Evolutionary conservation across 2,797 vertebrate species (phyloP).

Genomic region (Zenarchopterus dispar): DNA sequence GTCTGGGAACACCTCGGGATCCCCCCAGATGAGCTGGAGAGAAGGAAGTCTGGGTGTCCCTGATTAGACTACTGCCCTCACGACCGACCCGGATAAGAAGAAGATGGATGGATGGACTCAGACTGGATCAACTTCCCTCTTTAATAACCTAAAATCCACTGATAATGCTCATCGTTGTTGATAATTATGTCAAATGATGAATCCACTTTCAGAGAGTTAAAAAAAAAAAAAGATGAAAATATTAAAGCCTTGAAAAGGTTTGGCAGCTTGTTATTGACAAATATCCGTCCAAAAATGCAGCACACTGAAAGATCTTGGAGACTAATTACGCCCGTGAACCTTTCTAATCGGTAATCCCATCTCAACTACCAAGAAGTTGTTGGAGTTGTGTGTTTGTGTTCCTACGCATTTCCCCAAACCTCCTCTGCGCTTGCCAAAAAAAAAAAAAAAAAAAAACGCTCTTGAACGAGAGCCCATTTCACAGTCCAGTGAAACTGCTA

Average conservation of each 20-base stretch:
- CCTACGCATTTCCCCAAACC: slow-evolving; percentile 60
- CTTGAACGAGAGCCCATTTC: slow-evolving; percentile 73
- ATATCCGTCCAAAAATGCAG: slow-evolving; percentile 5
- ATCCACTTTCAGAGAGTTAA: too few relatives aligned
- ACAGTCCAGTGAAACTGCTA: slow-evolving; percentile 77
- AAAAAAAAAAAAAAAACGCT: too few relatives aligned
- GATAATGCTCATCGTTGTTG: neutral
- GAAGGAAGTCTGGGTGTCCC: too few relatives aligned
- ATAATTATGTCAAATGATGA: neutral
- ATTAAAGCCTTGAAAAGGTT: neutral
- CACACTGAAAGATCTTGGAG: slow-evolving; percentile 24
- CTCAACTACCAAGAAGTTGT: slow-evolving; percentile 29
- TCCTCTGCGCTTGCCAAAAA: slow-evolving; percentile 57
- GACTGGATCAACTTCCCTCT: too few relatives aligned
- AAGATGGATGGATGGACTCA: too few relatives aligned
- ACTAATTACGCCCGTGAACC: slow-evolving; percentile 7
- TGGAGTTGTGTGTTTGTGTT: slow-evolving; percentile 62
- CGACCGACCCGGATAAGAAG: too few relatives aligned
- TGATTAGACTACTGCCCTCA: too few relatives aligned
- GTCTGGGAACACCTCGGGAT: too few relatives aligned
- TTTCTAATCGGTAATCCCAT: slow-evolving; percentile 52
- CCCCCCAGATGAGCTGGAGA: too few relatives aligned
- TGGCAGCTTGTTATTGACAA: too few relatives aligned
- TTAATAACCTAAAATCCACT: too few relatives aligned
- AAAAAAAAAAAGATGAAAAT: neutral